Percentiles rank a stretch among this genome's conserved stretches.
These are phyloP conservation scores for Loripinus fragilis DNA, from an alignment of 2,888 invertebrate genomes.

Conservation along the genomic window DNA sequence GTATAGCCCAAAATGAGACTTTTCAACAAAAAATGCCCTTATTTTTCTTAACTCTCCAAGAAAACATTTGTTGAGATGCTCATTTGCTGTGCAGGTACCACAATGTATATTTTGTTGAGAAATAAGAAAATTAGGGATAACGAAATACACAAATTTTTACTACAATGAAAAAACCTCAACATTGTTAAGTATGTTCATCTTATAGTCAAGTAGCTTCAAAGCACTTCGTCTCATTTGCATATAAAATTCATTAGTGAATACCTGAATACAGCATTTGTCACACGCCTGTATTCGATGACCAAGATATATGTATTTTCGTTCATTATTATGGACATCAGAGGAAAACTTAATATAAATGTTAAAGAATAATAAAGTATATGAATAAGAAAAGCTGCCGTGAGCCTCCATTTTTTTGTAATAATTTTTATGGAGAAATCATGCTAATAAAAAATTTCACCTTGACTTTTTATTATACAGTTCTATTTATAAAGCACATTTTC, in stretches of 20 bases:
- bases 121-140: too few relatives aligned
- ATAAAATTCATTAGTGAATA: constrained; percentile 14
- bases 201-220: neutral
- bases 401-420: neutral
- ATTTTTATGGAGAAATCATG: neutral
- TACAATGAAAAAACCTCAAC: too few relatives aligned
- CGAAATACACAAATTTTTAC: too few relatives aligned
- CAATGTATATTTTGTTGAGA: too few relatives aligned
- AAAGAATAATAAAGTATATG: constrained; percentile 3
- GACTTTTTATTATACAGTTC: too few relatives aligned
- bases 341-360: constrained; percentile 5
- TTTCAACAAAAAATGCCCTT: too few relatives aligned
- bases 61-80: too few relatives aligned
- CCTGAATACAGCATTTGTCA: constrained; percentile 7
- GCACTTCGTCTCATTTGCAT: neutral
- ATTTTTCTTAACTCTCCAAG: too few relatives aligned
- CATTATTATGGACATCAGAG: constrained; percentile 2
- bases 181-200: neutral
- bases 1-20: too few relatives aligned
- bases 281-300: neutral
- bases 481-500: too few relatives aligned
- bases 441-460: too few relatives aligned
- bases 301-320: constrained; percentile 13
- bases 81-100: too few relatives aligned
- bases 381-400: neutral